These are phyloP conservation scores for Botrylloides violaceus DNA, from an alignment of 23 tunicate genomes.

Conservation along the genomic window DNA sequence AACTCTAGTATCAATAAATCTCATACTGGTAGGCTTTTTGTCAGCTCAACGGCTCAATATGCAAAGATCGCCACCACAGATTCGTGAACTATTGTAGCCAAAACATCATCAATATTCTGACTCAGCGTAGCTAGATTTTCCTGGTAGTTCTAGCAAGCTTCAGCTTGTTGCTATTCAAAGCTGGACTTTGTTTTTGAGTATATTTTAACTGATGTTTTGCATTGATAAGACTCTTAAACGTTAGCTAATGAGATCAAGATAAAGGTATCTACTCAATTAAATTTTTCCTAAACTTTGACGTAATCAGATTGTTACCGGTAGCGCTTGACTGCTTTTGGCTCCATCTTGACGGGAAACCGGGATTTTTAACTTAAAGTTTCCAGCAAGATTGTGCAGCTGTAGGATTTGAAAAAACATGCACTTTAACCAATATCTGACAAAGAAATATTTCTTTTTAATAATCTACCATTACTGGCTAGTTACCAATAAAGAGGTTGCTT, in stretches of 20 bases:
- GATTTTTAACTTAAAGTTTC: neutral
- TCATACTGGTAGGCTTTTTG: no score
- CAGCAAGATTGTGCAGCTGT: neutral
- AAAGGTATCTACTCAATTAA: neutral
- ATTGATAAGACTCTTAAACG: neutral
- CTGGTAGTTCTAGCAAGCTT: no score
- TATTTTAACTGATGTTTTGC: neutral
- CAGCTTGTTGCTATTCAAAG: no score
- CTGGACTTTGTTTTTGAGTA: no score
- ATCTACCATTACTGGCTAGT: neutral
- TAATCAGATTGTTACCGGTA: neutral
- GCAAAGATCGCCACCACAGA: no score
- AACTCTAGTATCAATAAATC: no score
- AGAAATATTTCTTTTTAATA: neutral
- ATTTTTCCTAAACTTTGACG: neutral
- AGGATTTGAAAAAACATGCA: neutral
- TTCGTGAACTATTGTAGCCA: no score
- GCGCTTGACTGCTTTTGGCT: neutral
- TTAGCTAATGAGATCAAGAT: neutral
- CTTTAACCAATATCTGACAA: neutral
- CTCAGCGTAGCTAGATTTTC: no score
- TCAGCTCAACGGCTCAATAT: no score
- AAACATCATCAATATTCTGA: no score
- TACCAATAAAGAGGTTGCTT: neutral
- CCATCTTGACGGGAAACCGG: neutral